phyloP scores from a whole-genome alignment of 2,888 invertebrate genomes.

The Saturnia pavonia region DNA sequence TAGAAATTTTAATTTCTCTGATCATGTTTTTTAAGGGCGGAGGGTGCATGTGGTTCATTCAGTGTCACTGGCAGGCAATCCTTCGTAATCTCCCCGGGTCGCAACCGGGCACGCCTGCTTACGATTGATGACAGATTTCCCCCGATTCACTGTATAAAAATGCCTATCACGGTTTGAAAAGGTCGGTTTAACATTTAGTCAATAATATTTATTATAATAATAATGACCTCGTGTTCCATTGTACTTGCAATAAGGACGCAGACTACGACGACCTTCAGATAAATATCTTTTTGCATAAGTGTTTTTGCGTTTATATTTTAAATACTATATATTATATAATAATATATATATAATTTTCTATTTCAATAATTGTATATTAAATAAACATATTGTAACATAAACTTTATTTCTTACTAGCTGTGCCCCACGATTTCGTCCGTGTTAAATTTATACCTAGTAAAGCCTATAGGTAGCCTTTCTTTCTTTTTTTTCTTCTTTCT shows the following conservation, averaged over 20 bases:
- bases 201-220: slow-evolving; percentile 8
- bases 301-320: not conserved
- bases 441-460: too few species aligned
- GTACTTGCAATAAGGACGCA: not conserved
- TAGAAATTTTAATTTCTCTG: slow-evolving; percentile 39
- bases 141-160: slow-evolving; percentile 45
- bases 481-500: too few species aligned
- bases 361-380: too few species aligned
- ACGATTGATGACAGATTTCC: slow-evolving; percentile 63
- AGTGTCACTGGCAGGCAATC: slow-evolving; percentile 23
- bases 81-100: slow-evolving; percentile 51
- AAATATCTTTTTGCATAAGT: not conserved
- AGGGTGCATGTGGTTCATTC: slow-evolving; percentile 46
- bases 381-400: too few species aligned
- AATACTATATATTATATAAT: too few species aligned
- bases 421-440: too few species aligned
- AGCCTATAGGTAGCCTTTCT: too few species aligned
- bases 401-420: too few species aligned
- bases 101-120: slow-evolving; percentile 54
- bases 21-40: slow-evolving; percentile 34
- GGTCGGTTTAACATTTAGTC: slow-evolving; percentile 1
- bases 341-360: not conserved
- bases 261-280: not conserved
- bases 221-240: slow-evolving; percentile 11
- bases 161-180: slow-evolving; percentile 35